A percentile compares a stretch with the other conserved stretches of the same genome.
Conservation (phyloP, 2,888 invertebrate species). For the Enchytraeus crypticus region DNA sequence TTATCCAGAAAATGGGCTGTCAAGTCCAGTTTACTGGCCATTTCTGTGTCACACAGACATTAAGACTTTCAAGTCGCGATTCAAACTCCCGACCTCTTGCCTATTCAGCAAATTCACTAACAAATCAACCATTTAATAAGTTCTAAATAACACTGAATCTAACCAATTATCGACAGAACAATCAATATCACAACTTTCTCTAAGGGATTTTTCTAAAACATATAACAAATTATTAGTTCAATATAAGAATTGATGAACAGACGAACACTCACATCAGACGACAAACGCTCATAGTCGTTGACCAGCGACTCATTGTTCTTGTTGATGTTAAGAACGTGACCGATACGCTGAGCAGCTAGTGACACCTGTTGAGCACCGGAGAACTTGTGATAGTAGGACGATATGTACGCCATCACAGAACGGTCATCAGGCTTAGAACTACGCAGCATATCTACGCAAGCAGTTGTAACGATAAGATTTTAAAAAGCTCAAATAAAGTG, state of each 20-base stretch:
- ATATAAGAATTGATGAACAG: background rate
- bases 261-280: constrained; percentile 78
- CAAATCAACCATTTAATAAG: background rate
- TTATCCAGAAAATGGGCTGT: too few relatives aligned
- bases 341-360: constrained; percentile 92
- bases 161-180: too few relatives aligned
- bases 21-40: too few relatives aligned
- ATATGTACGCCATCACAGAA: constrained; percentile 99
- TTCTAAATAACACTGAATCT: too few relatives aligned
- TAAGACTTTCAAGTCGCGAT: too few relatives aligned
- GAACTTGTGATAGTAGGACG: constrained; percentile 99
- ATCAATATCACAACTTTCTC: too few relatives aligned
- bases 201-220: too few relatives aligned
- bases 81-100: too few relatives aligned
- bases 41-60: too few relatives aligned
- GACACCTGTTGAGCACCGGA: constrained; percentile 99
- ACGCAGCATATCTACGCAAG: constrained; percentile 86
- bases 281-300: constrained; percentile 99
- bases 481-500: background rate
- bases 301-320: constrained; percentile 99
- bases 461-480: background rate
- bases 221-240: background rate
- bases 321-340: constrained; percentile 98
- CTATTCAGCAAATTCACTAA: background rate
- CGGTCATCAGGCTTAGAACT: constrained; percentile 99